These are phyloP conservation scores for Callocephalon fimbriatum DNA, from an alignment of 2,113 vertebrate genomes.

Conservation along the genomic window DNA sequence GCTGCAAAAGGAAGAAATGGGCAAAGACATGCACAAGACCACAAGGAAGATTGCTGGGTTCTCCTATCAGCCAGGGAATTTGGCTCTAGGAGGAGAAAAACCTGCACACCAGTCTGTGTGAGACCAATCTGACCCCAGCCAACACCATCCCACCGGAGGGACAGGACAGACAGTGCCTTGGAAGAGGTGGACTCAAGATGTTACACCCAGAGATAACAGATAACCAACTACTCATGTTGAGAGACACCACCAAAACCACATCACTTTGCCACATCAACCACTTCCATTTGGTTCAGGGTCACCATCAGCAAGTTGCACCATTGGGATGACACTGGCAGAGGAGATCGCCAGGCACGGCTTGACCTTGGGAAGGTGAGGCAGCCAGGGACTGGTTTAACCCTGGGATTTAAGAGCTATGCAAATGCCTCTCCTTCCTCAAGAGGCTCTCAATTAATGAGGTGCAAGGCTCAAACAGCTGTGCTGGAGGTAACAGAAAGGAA, in stretches of 20 bases:
- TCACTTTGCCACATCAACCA: fast-evolving
- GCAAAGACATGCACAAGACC: not conserved
- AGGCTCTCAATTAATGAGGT: constrained; percentile 32
- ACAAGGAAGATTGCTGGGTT: not conserved
- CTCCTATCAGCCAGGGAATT: not conserved
- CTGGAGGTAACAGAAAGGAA: not conserved
- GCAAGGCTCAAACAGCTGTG: not conserved
- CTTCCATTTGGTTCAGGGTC: not conserved
- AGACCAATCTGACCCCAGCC: not conserved
- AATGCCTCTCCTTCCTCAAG: not conserved
- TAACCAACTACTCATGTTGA: not conserved
- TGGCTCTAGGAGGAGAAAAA: not conserved
- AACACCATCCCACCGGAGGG: fast-evolving
- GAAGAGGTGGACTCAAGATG: fast-evolving
- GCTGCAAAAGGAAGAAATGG: not conserved
- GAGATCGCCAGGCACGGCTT: not conserved
- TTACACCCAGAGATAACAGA: not conserved
- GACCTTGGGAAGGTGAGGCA: not conserved
- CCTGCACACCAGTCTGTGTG: fast-evolving
- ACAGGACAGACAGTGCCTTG: fast-evolving
- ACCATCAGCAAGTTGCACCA: not conserved
- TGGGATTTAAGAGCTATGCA: not conserved
- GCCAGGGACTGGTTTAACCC: not conserved
- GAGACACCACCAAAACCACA: not conserved
- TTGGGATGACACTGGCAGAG: fast-evolving